These are phyloP conservation scores for Drosophila barbarae DNA, from an alignment of 2,888 invertebrate species.

Conservation along the genomic window DNA sequence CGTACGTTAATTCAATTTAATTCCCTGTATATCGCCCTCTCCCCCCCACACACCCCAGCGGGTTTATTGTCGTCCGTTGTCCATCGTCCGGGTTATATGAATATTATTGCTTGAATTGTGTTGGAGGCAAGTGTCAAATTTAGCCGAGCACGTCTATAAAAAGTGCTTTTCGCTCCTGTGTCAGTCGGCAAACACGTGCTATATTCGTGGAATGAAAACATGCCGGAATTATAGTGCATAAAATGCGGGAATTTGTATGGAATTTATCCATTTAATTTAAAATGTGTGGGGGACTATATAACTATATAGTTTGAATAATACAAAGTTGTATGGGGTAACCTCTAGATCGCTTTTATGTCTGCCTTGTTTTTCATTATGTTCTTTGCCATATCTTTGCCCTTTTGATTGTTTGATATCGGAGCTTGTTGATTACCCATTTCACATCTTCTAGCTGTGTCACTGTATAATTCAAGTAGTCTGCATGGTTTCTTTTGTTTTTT, in stretches of 20 bases:
- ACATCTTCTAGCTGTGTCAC: slow-evolving; percentile 13
- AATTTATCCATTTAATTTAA: slow-evolving; percentile 14
- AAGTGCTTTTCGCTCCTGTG: slow-evolving; percentile 34
- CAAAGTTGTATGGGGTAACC: neutral
- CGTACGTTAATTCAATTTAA: slow-evolving; percentile 65
- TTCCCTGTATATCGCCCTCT: slow-evolving; percentile 2
- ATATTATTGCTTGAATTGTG: slow-evolving; percentile 46
- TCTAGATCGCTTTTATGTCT: neutral
- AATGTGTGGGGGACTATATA: neutral
- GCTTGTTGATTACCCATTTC: slow-evolving; percentile 19
- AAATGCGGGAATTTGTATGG: slow-evolving; percentile 9
- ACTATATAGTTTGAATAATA: neutral
- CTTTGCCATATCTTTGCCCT: neutral
- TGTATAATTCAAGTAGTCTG: slow-evolving; percentile 37
- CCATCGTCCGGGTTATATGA: slow-evolving; percentile 25
- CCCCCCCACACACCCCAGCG: slow-evolving; percentile 8
- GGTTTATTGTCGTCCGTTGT: slow-evolving; percentile 21
- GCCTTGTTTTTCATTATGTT: neutral
- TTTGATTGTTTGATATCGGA: slow-evolving; percentile 15
- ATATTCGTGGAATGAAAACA: slow-evolving; percentile 13
- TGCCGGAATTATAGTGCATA: slow-evolving; percentile 21
- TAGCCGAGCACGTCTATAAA: slow-evolving; percentile 53
- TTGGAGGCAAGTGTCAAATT: slow-evolving; percentile 67
- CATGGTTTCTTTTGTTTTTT: slow-evolving; percentile 1
- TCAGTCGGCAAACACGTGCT: slow-evolving; percentile 65